Percentiles rank a stretch among this genome's conserved stretches.
phyloP scores from a whole-genome alignment of 2,113 vertebrate genomes.

The Ariopsis seemanni region DNA sequence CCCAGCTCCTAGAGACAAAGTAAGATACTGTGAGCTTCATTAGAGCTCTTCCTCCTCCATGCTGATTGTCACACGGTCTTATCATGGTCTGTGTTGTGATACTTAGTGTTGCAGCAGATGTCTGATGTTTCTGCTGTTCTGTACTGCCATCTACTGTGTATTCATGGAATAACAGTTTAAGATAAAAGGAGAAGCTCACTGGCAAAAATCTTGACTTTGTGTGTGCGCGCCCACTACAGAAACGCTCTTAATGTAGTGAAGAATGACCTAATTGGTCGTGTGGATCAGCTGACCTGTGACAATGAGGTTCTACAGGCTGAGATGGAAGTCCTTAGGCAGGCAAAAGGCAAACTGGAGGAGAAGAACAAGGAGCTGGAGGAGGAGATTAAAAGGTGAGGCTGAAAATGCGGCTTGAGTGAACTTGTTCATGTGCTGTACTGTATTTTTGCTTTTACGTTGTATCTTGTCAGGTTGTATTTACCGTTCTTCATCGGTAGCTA shows the following conservation, averaged over 20 bases:
- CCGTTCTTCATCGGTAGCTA: neutral
- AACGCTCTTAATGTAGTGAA: constrained; percentile 96
- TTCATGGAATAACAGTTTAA: neutral
- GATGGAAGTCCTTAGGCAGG: constrained; percentile 82
- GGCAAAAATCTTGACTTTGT: neutral
- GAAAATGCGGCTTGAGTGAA: neutral
- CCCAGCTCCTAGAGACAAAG: constrained; percentile 97
- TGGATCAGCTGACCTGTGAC: constrained; percentile 93
- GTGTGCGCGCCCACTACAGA: constrained; percentile 65
- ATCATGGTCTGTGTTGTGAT: neutral
- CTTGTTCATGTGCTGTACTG: neutral
- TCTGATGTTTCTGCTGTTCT: neutral
- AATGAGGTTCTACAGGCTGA: constrained; percentile 88
- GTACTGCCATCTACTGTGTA: constrained; percentile 49
- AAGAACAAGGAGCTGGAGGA: constrained; percentile 94
- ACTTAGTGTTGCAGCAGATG: neutral
- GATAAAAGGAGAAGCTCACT: neutral
- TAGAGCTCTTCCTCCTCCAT: neutral
- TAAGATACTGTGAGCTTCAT: constrained; percentile 65
- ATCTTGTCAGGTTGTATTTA: neutral
- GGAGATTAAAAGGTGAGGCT: constrained; percentile 86
- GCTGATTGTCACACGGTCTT: neutral
- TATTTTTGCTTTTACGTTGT: neutral
- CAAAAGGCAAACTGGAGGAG: constrained; percentile 88
- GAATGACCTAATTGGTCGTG: constrained; percentile 90